Evolutionary conservation across 1,140 invertebrate genomes (phyloP), one percentile per base, ranked within the genome.

Genomic region (Dinoponera quadriceps): DNA sequence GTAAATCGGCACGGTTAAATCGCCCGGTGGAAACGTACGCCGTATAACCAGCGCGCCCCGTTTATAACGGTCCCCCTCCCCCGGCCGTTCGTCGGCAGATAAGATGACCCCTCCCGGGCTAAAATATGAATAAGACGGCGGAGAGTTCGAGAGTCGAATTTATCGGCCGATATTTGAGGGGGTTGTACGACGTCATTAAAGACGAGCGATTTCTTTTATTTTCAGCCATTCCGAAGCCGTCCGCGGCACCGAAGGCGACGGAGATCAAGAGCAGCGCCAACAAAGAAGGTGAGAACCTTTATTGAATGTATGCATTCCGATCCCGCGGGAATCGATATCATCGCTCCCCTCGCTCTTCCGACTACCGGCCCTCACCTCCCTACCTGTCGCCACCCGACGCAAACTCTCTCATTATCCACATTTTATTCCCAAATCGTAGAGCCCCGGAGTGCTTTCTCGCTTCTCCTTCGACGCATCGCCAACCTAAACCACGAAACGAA

Each of bases 191-290:
- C 60, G 60, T 83, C 29, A 75, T 82, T 78, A 57, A 86, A 51
- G 29, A 7, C 20, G 57, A 27, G 49, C 29, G 69, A 82, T 87
- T 83, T n/a, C n/a, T n/a, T 80, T 88, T 65, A 74, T 95, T 95
- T n/a, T 80, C 95, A 96, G 96, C 96, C 94, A 96, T 96, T 86
- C 95, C 96, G 22, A 95, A 96, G 94, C 96, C 96, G 22, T 96
- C 96, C 25, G 95, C 94, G 66, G 95, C 96, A 66, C 96, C 96
- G 22, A 96, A 95, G 92, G 95, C 96, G 13, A 96, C 95, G 38
- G 95, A 96, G 94, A 96, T 96, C 91, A 95, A 95, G 89, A 96
- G 95, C 91, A 95, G 95, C 88, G 95, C 95, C 38, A 95, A 95
- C 88, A 96, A 96, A 95, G 95, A 96, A 93, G 95, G 96, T 96